Evolutionary conservation across 2,113 vertebrate genomes (phyloP), one percentile per base, ranked within the genome.

Genomic region (Callocephalon fimbriatum): DNA sequence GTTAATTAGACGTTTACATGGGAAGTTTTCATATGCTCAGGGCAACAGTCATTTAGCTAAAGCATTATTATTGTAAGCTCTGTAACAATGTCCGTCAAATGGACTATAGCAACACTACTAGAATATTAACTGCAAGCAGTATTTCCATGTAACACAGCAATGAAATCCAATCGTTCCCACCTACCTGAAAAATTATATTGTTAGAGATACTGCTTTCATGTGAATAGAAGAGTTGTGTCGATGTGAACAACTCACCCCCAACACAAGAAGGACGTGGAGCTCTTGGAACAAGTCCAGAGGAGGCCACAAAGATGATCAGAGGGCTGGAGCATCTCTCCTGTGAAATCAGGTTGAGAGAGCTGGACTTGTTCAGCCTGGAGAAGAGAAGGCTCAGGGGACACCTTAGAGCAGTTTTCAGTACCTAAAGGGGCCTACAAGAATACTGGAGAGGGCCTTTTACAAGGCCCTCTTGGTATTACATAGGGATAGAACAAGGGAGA

Each of bases 1-100:
- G 23, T 48, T 97, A 95, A 96, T 97, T 96, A 85, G 38, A 85
- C 96, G 44, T 97, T 97, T 98, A 96, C 71, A 72, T 72, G 65
- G 70, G 73, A 94, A 61, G 31, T 85, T 90, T 97, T 81, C 50
- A 38, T 70, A 9, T 54, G 54, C 80, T 92, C 15, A 9, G 35
- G 82, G 67, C 70, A 97, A 56, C 29, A 87, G 63, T 56, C 54
- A 74, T 62, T 21, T 84, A 83, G 38, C 37, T 91, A 88, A 92
- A 93, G 7, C 32, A 84, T 79, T 96, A 51, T 77, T 93, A 80
- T 75, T 77, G 5, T 84, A 94, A 95, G 23, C 10, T 73, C 53
- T 86, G 10, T 80, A 95, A 87, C 91, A 88, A 84, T 1, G 12
- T 75, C 58, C 82, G 44, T 94, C 82, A 96, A 56, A 90, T 62